Percentiles rank a stretch among this genome's conserved stretches.
Evolutionary conservation across 2,888 invertebrate species (phyloP).

Genomic region (Drosophila demipolita): DNA sequence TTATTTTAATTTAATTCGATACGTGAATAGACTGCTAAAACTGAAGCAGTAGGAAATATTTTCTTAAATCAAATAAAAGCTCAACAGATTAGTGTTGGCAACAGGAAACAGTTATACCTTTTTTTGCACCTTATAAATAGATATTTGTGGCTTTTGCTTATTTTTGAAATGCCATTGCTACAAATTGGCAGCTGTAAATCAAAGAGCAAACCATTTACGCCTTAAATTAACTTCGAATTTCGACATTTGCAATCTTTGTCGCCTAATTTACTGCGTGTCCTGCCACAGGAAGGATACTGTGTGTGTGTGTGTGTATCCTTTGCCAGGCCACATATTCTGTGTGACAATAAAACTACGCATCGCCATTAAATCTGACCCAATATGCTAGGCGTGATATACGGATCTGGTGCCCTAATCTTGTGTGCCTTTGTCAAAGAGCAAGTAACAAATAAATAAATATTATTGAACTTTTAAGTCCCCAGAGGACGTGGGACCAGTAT

Average conservation of each 20-base stretch:
- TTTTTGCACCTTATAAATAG: slow-evolving; percentile 27
- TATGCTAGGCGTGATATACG: slow-evolving; percentile 72
- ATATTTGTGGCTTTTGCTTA: slow-evolving; percentile 5
- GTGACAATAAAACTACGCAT: slow-evolving; percentile 61
- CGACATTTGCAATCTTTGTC: slow-evolving; percentile 45
- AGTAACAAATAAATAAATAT: slow-evolving; percentile 79
- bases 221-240: slow-evolving; percentile 67
- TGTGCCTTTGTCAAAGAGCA: slow-evolving; percentile 75
- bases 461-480: slow-evolving; percentile 77
- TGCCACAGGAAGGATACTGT: slow-evolving; percentile 19
- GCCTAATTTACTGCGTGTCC: slow-evolving; percentile 60
- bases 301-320: slow-evolving; percentile 14
- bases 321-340: slow-evolving; percentile 28
- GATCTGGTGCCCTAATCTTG: slow-evolving; percentile 63
- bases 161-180: slow-evolving; percentile 5
- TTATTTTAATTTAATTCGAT: background rate
- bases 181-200: slow-evolving; percentile 60
- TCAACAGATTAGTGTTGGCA: slow-evolving; percentile 17
- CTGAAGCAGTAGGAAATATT: background rate
- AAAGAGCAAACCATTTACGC: slow-evolving; percentile 53
- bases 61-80: slow-evolving; percentile 24
- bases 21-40: background rate
- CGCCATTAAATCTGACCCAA: slow-evolving; percentile 68
- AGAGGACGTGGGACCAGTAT: slow-evolving; percentile 29
- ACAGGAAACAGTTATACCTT: slow-evolving; percentile 6